Evolutionary conservation across 2,797 vertebrate species (phyloP).

Genomic region (Eulemur albifrons): DNA sequence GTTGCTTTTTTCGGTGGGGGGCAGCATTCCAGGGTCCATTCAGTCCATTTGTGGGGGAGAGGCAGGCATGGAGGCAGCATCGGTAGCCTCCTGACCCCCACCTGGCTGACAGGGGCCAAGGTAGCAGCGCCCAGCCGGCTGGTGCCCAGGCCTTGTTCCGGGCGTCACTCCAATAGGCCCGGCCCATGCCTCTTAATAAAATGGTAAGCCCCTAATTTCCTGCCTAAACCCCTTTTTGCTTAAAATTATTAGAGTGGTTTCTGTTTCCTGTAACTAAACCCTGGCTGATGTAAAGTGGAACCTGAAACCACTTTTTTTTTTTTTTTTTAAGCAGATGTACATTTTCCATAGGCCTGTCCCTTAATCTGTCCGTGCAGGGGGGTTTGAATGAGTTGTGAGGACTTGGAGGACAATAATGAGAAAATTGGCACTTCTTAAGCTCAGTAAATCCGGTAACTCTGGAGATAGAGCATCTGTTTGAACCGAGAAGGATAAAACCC

Average conservation of each 20-base stretch:
- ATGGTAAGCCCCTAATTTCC: constrained; percentile 50
- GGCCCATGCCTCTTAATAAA: neutral
- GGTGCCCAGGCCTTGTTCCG: neutral
- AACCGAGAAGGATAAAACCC: neutral
- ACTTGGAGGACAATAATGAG: neutral
- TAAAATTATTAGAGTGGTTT: neutral
- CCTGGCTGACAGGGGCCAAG: neutral
- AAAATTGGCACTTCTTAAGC: accelerated
- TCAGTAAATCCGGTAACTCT: too few relatives aligned
- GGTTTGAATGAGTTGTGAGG: neutral
- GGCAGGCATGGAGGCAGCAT: neutral
- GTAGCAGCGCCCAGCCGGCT: accelerated
- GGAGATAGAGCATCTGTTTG: neutral
- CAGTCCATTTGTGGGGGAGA: neutral
- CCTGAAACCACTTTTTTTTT: neutral
- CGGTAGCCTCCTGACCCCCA: neutral
- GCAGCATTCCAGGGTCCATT: neutral
- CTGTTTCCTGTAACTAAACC: constrained; percentile 53
- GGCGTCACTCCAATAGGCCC: neutral
- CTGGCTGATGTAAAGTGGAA: constrained; percentile 10
- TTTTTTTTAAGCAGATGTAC: neutral
- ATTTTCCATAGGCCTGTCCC: neutral
- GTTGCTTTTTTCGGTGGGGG: neutral
- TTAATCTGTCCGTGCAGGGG: neutral
- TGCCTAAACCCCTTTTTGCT: constrained; percentile 27